phyloP scores from a whole-genome alignment of 2,888 invertebrate genomes.

The Tenthredo notha region DNA sequence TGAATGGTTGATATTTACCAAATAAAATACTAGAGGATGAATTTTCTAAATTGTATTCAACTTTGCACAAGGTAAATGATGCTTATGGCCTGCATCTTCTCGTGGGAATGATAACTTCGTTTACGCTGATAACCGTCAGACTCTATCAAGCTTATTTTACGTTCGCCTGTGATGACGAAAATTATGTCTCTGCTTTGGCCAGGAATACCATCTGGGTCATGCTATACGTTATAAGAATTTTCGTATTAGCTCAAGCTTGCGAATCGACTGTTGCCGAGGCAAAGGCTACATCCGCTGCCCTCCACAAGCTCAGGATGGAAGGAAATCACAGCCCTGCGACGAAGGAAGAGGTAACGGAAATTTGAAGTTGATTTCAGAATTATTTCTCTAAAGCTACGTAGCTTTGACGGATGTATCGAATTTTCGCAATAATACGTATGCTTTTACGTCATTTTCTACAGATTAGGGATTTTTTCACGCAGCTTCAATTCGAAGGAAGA shows the following conservation, averaged over 20 bases:
- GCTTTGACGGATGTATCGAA: not conserved
- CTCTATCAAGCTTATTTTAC: not conserved
- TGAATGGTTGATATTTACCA: not conserved
- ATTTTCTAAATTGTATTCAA: not conserved
- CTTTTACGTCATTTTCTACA: not conserved
- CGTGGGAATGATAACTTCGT: not conserved
- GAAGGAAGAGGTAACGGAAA: not conserved
- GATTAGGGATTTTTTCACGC: constrained; percentile 11
- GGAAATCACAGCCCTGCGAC: not conserved
- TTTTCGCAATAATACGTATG: no score
- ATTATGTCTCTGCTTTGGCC: not conserved
- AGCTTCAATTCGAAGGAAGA: not conserved
- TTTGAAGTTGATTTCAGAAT: not conserved
- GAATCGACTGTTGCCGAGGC: constrained; percentile 2
- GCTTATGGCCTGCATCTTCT: not conserved
- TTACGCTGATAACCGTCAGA: not conserved
- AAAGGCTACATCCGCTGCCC: not conserved
- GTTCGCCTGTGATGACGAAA: no score
- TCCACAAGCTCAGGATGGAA: not conserved
- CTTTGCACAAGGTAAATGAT: not conserved
- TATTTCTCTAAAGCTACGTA: not conserved
- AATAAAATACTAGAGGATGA: not conserved
- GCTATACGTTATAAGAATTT: not conserved
- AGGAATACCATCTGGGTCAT: not conserved
- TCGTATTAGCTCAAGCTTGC: not conserved